These are phyloP conservation scores for Orchestes rusci DNA, from an alignment of 2,888 invertebrate genomes.

Conservation along the genomic window DNA sequence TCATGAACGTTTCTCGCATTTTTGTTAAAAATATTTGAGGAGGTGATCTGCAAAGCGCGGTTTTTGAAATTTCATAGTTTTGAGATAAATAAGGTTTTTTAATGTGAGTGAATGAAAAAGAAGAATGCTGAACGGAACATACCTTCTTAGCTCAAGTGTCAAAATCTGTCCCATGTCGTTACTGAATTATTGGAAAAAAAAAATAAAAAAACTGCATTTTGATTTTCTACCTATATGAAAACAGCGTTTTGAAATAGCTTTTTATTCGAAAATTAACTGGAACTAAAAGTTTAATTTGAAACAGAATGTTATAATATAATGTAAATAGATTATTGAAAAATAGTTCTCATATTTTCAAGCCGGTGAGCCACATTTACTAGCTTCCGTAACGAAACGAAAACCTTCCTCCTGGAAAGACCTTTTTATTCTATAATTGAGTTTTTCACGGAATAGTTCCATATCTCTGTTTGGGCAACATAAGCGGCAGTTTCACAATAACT, in stretches of 20 bases:
- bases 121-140: not conserved
- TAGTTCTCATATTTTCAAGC: slow-evolving; percentile 6
- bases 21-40: too few relatives aligned
- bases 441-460: too few relatives aligned
- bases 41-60: slow-evolving; percentile 4
- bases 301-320: not conserved
- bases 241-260: slow-evolving; percentile 3
- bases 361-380: too few relatives aligned
- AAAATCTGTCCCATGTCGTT: not conserved
- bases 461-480: too few relatives aligned
- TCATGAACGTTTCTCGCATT: too few relatives aligned
- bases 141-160: not conserved
- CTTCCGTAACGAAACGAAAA: too few relatives aligned
- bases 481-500: too few relatives aligned
- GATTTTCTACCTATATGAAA: slow-evolving; percentile 1
- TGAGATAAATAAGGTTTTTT: slow-evolving; percentile 1
- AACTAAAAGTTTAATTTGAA: not conserved
- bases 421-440: too few relatives aligned
- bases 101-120: slow-evolving; percentile 1
- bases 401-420: too few relatives aligned
- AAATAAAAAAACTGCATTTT: slow-evolving; percentile 3
- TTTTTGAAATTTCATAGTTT: slow-evolving; percentile 1
- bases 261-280: slow-evolving; percentile 1
- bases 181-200: slow-evolving; percentile 1
- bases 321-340: not conserved